Evolutionary conservation across 2,888 invertebrate species (phyloP).

Genomic region (Acanthosoma haemorrhoidale): DNA sequence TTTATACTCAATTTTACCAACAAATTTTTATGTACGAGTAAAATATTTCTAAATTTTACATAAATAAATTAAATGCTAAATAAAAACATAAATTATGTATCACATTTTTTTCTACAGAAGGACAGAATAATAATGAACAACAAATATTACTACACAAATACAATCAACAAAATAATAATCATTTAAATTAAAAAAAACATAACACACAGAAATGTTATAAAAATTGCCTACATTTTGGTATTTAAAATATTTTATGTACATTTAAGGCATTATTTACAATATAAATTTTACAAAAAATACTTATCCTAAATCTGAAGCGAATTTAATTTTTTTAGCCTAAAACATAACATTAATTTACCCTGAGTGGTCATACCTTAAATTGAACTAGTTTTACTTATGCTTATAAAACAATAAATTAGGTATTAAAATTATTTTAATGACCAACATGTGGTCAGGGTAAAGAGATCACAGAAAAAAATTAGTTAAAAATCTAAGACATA

Average conservation of each 20-base stretch:
- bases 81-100: not conserved
- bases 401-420: not conserved
- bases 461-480: conserved; percentile 25
- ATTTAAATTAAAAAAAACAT: not conserved
- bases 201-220: not conserved
- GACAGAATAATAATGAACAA: not conserved
- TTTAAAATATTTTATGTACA: conserved; percentile 25
- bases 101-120: conserved; percentile 5
- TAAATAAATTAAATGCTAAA: not conserved
- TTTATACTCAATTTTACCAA: too few relatives aligned
- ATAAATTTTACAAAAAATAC: conserved; percentile 22
- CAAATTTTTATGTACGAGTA: too few relatives aligned
- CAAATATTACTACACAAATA: not conserved
- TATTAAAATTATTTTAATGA: not conserved
- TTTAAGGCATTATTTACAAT: conserved; percentile 24
- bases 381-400: not conserved
- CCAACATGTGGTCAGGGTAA: conserved; percentile 1
- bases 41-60: too few relatives aligned
- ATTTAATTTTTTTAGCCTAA: conserved; percentile 14
- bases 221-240: not conserved
- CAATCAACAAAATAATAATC: not conserved
- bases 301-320: conserved; percentile 4
- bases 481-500: conserved; percentile 38
- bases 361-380: conserved; percentile 16
- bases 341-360: conserved; percentile 17